These are phyloP conservation scores for Ptyas mucosa DNA, from an alignment of 2,113 vertebrate genomes.

Conservation along the genomic window DNA sequence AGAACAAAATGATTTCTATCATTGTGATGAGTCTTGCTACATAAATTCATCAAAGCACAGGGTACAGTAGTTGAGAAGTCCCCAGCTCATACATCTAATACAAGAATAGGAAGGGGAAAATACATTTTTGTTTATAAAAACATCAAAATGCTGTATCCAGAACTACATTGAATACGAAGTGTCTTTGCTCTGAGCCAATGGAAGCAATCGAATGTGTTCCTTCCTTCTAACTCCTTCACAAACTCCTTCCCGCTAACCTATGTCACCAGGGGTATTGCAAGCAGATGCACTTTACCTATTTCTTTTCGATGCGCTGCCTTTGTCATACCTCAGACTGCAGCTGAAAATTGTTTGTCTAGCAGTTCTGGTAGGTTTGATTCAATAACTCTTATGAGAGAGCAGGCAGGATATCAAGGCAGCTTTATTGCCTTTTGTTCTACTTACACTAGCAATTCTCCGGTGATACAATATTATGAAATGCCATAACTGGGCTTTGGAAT, in stretches of 20 bases:
- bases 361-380: slow-evolving; percentile 71
- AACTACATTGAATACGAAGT: not conserved
- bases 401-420: slow-evolving; percentile 71
- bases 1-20: not conserved
- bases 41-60: not conserved
- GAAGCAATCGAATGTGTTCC: slow-evolving; percentile 41
- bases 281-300: slow-evolving; percentile 61
- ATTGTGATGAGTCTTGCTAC: not conserved
- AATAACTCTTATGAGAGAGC: slow-evolving; percentile 71
- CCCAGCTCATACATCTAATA: not conserved
- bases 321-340: slow-evolving; percentile 69
- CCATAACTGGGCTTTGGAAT: slow-evolving; percentile 60
- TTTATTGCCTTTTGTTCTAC: slow-evolving; percentile 73
- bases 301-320: slow-evolving; percentile 68
- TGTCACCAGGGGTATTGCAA: slow-evolving; percentile 61
- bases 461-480: slow-evolving; percentile 63
- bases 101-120: not conserved
- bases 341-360: slow-evolving; percentile 73
- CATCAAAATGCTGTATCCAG: too few relatives aligned
- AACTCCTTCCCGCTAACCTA: slow-evolving; percentile 60
- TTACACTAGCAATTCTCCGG: slow-evolving; percentile 69
- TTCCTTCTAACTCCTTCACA: slow-evolving; percentile 12
- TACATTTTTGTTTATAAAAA: not conserved
- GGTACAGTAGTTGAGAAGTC: not conserved
- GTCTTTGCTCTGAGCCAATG: not conserved